Conservation (phyloP, 1,140 invertebrate species). For the Drosophila malerkotliana region DNA sequence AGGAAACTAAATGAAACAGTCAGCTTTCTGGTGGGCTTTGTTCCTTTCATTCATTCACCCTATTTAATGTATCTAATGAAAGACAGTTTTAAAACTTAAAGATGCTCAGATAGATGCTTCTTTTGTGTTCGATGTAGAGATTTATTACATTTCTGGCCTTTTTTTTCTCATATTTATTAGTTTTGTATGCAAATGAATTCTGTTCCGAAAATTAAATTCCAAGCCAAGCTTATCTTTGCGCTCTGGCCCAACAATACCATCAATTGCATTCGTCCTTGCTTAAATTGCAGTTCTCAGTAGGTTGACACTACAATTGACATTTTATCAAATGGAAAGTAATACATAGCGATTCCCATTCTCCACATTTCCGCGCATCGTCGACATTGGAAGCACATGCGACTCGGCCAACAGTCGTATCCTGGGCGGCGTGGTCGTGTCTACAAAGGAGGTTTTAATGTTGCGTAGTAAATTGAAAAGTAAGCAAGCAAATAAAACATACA, state of each 20-base stretch:
- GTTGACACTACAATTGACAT: conserved; percentile 72
- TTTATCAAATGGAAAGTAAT: conserved; percentile 61
- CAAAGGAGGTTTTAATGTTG: conserved; percentile 62
- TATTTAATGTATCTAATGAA: background rate
- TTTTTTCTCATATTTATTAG: background rate
- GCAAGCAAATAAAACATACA: conserved; percentile 64
- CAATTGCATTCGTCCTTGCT: conserved; percentile 13
- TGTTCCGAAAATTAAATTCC: background rate
- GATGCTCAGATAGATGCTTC: too few relatives aligned
- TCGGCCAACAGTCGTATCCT: conserved; percentile 32
- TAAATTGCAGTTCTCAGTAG: conserved; percentile 54
- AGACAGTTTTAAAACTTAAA: too few relatives aligned
- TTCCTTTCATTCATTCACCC: too few relatives aligned
- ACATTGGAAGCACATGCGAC: conserved; percentile 15
- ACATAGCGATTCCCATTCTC: conserved; percentile 39
- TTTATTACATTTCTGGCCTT: background rate
- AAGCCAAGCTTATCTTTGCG: background rate
- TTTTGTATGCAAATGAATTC: background rate
- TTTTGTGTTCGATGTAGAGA: background rate
- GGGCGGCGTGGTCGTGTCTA: conserved; percentile 32
- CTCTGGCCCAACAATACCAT: background rate
- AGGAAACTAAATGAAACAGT: too few relatives aligned
- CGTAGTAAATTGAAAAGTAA: conserved; percentile 80
- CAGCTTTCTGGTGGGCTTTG: too few relatives aligned
- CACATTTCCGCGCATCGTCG: background rate